Percentiles rank a stretch among this genome's conserved stretches.
These are phyloP conservation scores for Euplexia lucipara DNA, from an alignment of 2,888 invertebrate genomes.

Conservation along the genomic window DNA sequence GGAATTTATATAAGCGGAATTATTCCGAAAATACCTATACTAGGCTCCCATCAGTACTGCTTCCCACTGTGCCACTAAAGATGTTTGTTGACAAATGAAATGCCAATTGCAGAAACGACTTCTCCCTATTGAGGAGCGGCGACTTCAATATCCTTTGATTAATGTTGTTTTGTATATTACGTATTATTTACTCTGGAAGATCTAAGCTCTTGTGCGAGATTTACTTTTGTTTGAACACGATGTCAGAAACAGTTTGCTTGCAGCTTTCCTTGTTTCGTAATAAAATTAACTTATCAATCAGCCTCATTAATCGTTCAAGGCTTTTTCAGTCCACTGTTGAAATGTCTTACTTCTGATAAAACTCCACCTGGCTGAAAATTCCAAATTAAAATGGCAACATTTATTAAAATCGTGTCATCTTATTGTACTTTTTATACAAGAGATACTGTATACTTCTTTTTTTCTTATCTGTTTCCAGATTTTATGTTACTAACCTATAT, in stretches of 20 bases:
- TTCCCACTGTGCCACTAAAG: conserved; percentile 38
- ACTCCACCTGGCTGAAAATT: not conserved
- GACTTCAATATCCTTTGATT: conserved; percentile 50
- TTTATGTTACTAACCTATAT: too few relatives aligned
- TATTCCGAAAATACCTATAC: conserved; percentile 57
- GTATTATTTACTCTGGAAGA: conserved; percentile 19
- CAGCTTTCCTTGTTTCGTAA: not conserved
- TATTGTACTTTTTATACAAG: not conserved
- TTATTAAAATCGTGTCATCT: not conserved
- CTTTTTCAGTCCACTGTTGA: not conserved
- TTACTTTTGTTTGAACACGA: not conserved
- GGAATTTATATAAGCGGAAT: conserved; percentile 69
- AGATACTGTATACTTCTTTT: not conserved
- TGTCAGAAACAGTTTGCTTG: not conserved
- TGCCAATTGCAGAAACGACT: conserved; percentile 50
- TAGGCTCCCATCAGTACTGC: conserved; percentile 58
- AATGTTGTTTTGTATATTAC: conserved; percentile 26
- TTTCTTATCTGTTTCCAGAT: not conserved
- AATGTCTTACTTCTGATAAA: not conserved
- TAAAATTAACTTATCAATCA: too few relatives aligned
- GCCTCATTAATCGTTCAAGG: not conserved
- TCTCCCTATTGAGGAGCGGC: conserved; percentile 29
- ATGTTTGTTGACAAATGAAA: conserved; percentile 63
- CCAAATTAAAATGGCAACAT: not conserved
- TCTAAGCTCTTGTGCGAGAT: not conserved